phyloP scores from a whole-genome alignment of 2,113 vertebrate species.

The Cyrtonyx montezumae region DNA sequence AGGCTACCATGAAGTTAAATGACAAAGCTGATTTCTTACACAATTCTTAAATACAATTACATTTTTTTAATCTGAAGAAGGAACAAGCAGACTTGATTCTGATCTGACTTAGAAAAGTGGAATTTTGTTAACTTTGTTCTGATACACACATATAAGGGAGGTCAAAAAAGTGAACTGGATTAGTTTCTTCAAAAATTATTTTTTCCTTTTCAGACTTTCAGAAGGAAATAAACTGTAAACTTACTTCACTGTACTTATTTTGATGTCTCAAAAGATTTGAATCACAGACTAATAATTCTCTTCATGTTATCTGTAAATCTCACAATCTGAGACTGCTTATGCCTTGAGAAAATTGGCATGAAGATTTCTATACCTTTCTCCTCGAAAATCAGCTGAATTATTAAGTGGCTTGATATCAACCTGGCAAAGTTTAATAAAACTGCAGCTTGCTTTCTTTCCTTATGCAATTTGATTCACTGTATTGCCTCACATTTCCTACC shows the following conservation, averaged over 20 bases:
- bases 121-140: not conserved
- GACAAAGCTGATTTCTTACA: conserved; percentile 46
- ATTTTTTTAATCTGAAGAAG: not conserved
- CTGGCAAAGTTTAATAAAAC: not conserved
- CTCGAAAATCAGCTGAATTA: not conserved
- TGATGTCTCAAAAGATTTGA: not conserved
- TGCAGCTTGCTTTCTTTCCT: not conserved
- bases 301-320: not conserved
- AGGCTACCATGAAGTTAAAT: conserved; percentile 46
- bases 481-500: not conserved
- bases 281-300: not conserved
- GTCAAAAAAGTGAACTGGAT: not conserved
- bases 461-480: not conserved
- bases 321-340: not conserved
- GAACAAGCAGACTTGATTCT: not conserved
- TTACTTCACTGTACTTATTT: not conserved
- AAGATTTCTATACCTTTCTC: not conserved
- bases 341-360: not conserved
- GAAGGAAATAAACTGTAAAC: not conserved
- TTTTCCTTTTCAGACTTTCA: not conserved
- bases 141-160: not conserved
- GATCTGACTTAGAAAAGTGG: not conserved
- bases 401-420: not conserved
- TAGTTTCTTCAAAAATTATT: not conserved
- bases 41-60: conserved; percentile 24